Percentiles rank a stretch among this genome's conserved stretches.
These are phyloP conservation scores for Drosophila yooni DNA, from an alignment of 2,888 invertebrate species.

Conservation along the genomic window DNA sequence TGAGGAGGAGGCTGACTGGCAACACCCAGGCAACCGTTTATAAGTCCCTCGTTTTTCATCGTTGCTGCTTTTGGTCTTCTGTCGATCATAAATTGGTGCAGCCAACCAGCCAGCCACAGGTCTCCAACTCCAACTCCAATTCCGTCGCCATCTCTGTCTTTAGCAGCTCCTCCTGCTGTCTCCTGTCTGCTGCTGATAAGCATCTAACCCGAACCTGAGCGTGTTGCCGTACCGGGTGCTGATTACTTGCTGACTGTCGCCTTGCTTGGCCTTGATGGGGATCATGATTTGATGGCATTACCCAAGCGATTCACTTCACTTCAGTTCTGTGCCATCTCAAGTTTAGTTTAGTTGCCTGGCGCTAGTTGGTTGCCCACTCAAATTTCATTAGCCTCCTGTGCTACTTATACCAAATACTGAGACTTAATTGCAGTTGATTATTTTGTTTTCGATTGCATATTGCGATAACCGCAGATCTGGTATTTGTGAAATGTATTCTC, in stretches of 20 bases:
- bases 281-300: constrained; percentile 62
- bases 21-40: constrained; percentile 48
- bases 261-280: constrained; percentile 69
- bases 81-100: constrained; percentile 81
- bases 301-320: constrained; percentile 18
- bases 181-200: constrained; percentile 67
- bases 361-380: constrained; percentile 53
- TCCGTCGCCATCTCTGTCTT: constrained; percentile 13
- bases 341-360: constrained; percentile 33
- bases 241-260: constrained; percentile 70
- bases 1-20: constrained; percentile 39
- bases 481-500: constrained; percentile 7
- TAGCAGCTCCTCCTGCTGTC: constrained; percentile 42
- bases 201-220: constrained; percentile 55
- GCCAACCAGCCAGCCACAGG: constrained; percentile 32
- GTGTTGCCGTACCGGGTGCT: constrained; percentile 50
- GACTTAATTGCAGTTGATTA: constrained; percentile 56
- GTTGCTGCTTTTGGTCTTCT: constrained; percentile 54
- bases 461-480: constrained; percentile 32
- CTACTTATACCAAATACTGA: constrained; percentile 53
- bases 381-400: constrained; percentile 70
- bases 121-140: constrained; percentile 7
- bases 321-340: neutral
- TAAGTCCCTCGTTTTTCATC: constrained; percentile 23
- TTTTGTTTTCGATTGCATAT: constrained; percentile 49